These are phyloP conservation scores for Mantis religiosa DNA, from an alignment of 2,888 invertebrate species.

Conservation along the genomic window DNA sequence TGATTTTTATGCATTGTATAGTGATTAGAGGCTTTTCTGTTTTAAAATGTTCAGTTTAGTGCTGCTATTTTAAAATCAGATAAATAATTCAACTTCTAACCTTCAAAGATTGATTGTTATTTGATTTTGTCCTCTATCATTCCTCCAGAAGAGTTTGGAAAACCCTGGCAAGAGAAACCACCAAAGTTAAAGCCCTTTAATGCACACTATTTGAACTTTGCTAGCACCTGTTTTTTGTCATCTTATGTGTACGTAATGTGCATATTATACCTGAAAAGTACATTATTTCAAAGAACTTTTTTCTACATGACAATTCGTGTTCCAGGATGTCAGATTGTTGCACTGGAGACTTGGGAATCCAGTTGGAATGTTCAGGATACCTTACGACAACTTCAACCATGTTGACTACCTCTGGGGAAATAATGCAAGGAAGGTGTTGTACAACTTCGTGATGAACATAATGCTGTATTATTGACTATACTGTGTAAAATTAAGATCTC, in stretches of 20 bases:
- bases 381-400: slow-evolving; percentile 51
- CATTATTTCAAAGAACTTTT: background rate
- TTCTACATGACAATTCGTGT: background rate
- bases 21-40: too few relatives aligned
- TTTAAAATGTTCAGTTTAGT: too few relatives aligned
- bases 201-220: too few relatives aligned
- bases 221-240: background rate
- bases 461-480: slow-evolving; percentile 40
- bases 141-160: too few relatives aligned
- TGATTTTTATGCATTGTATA: too few relatives aligned
- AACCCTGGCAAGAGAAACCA: too few relatives aligned
- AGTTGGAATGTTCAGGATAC: slow-evolving; percentile 47
- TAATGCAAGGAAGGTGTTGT: slow-evolving; percentile 49
- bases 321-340: slow-evolving; percentile 50
- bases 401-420: slow-evolving; percentile 56
- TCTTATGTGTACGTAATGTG: background rate
- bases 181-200: too few relatives aligned
- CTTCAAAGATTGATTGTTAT: too few relatives aligned
- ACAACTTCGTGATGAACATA: slow-evolving; percentile 49
- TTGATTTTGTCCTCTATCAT: too few relatives aligned
- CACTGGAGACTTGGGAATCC: slow-evolving; percentile 51
- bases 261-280: background rate
- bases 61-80: too few relatives aligned
- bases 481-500: too few relatives aligned
- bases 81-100: too few relatives aligned